These are phyloP conservation scores for Ophion obscuratus DNA, from an alignment of 2,888 invertebrate species.

Conservation along the genomic window DNA sequence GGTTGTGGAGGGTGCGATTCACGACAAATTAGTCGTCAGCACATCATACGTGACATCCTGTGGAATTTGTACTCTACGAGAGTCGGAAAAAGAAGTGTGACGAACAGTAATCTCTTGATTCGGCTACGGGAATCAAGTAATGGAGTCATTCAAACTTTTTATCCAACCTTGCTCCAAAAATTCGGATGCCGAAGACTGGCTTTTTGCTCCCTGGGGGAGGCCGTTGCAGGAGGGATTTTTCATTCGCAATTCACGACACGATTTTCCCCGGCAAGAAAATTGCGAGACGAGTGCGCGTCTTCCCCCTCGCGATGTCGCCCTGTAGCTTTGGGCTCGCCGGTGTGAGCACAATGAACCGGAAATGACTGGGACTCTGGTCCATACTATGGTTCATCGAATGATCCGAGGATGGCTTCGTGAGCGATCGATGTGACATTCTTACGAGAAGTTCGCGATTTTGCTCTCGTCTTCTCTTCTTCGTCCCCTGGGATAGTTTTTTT, in stretches of 20 bases:
- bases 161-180: not conserved
- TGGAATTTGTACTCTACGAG: not conserved
- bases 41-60: not conserved
- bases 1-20: not conserved
- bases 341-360: constrained; percentile 66
- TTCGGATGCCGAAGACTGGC: not conserved
- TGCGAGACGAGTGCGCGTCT: not conserved
- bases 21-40: not conserved
- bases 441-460: constrained; percentile 56
- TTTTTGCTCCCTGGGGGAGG: not conserved
- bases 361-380: constrained; percentile 65
- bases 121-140: not conserved
- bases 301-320: not conserved
- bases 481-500: constrained; percentile 15
- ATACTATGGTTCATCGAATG: constrained; percentile 37
- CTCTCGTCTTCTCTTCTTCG: constrained; percentile 6
- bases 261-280: constrained; percentile 35
- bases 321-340: constrained; percentile 6
- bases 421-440: constrained; percentile 69
- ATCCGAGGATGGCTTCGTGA: constrained; percentile 17
- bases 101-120: not conserved
- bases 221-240: not conserved
- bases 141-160: not conserved
- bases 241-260: constrained; percentile 51
- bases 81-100: not conserved